Evolutionary conservation across 1,140 invertebrate species (phyloP), one percentile per base, ranked within the genome.

Genomic region (Psix sp.): DNA sequence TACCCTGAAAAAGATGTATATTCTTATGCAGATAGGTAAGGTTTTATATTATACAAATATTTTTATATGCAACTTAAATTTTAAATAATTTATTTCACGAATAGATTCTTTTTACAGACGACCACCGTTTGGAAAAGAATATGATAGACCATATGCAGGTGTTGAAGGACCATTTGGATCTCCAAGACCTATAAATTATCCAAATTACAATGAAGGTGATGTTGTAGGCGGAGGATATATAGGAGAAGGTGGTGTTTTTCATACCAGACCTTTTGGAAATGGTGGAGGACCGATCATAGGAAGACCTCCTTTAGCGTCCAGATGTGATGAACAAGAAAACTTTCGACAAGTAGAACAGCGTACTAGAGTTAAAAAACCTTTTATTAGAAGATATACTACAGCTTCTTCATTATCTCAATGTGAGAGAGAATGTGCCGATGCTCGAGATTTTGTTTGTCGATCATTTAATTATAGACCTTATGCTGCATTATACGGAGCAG

Each of bases 381-480:
- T 93, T 78, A 91, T 96, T 0, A 88, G 93, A 16, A 89, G 94
- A 35, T 92, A 93, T 38, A 90, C 93, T 1, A 91, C 91, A 4
- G 92, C 92, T 0, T 90, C 92, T 3, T 92, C 92, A 2, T 81
- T 96, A 65, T 89, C 90, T 0, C 91, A 94, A 31, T 96, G 95
- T 81, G 93, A 96, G 81, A 87, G 92, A 51, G 94, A 95, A 81
- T 96, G 95, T 81, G 90, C 92, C 10, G 93, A 95, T 78, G 90
- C 92, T 5, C 88, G 92, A 72, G 94, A 96, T 78, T 96, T 96
- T 78, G 90, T 94, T n/a, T 96, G 95, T 77, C 74, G 84, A 77
- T 94, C 94, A 9, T 96, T 96, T 85, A 96, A 96, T 87, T 96
- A 91, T 86, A 91, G 93, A 88, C 77, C 82, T 0, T 85, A 83